Base-by-base conservation (phyloP, 2,113 vertebrate genomes). In the Upupa epops region DNA sequence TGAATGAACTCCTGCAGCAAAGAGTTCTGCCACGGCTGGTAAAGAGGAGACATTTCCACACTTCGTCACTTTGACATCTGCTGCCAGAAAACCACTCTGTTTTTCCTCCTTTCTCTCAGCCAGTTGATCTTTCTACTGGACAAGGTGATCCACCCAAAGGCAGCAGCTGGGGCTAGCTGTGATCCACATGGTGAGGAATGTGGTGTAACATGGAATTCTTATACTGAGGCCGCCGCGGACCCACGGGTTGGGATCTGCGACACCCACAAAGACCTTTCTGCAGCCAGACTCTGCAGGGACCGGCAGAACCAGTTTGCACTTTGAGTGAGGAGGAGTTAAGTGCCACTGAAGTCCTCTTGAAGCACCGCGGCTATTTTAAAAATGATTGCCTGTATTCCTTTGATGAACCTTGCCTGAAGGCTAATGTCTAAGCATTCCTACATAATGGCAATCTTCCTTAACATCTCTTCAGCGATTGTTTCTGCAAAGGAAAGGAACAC, bases 371-470 rank as follows among this genome's bases (percentile, higher is more conserved):
- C n/a, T 75, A 55, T 84, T 71, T 84, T 76, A 32, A 64, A 92
- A 77, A 76, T 80, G 84, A 64, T 82, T 93, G 45, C 55, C 55
- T 79, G 51, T 89, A 89, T 77, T 93, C 60, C 85, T 96, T 93
- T 95, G 88, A 92, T 91, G 60, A 93, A 69, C 71, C 80, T 89
- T 80, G 86, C 92, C 93, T 73, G 68, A 92, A 96, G 90, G 65
- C 79, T 80, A 86, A 56, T 82, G 89, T 81, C 61, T 77, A 91
- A 94, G 90, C 93, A 94, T 95, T 95, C 84, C 80, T 94, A 52
- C 68, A 55, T 87, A 89, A 89, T 63, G 61, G 72, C 17, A 88
- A 72, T 64, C 59, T 63, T 95, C 77, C 82, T 95, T 93, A 94
- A 69, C 34, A 90, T 68, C 78, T 29, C 12, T 9, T 49, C 69